A percentile compares a stretch with the other conserved stretches of the same genome.
phyloP scores from a whole-genome alignment of 2,113 vertebrate species.

The Upupa epops region DNA sequence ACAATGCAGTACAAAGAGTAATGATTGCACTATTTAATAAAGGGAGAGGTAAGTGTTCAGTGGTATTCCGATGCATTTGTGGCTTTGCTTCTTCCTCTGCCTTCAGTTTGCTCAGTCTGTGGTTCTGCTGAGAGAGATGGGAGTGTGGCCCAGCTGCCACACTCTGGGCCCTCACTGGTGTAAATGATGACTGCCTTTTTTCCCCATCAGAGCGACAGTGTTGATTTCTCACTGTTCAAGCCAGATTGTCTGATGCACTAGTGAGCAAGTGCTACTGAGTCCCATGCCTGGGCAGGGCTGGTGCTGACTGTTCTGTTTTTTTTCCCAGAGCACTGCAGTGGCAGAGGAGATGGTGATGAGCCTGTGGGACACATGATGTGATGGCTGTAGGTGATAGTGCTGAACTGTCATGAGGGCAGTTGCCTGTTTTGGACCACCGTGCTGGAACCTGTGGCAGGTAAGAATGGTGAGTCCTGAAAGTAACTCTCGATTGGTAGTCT shows the following conservation, averaged over 20 bases:
- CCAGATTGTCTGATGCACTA: conserved; percentile 76
- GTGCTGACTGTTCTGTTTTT: background rate
- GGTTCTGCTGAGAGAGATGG: background rate
- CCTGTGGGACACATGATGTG: background rate
- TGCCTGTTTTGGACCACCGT: no score
- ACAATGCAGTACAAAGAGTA: no score
- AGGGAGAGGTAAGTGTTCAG: background rate
- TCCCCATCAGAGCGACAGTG: conserved; percentile 78
- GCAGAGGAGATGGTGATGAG: background rate
- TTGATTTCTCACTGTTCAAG: conserved; percentile 67
- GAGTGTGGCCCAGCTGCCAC: background rate
- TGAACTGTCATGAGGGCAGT: background rate
- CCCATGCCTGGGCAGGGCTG: fast-evolving
- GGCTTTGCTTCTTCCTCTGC: background rate
- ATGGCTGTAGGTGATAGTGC: background rate
- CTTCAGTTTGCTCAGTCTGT: fast-evolving
- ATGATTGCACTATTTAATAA: no score
- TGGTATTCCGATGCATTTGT: fast-evolving
- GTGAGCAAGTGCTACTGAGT: background rate
- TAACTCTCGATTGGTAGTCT: no score
- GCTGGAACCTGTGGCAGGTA: background rate
- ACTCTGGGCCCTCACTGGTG: conserved; percentile 17
- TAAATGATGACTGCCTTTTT: conserved; percentile 77
- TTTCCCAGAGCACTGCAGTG: fast-evolving
- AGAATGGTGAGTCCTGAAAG: background rate